Evolutionary conservation across 2,113 vertebrate genomes (phyloP), one percentile per base, ranked within the genome.

Genomic region (Zootoca vivipara): DNA sequence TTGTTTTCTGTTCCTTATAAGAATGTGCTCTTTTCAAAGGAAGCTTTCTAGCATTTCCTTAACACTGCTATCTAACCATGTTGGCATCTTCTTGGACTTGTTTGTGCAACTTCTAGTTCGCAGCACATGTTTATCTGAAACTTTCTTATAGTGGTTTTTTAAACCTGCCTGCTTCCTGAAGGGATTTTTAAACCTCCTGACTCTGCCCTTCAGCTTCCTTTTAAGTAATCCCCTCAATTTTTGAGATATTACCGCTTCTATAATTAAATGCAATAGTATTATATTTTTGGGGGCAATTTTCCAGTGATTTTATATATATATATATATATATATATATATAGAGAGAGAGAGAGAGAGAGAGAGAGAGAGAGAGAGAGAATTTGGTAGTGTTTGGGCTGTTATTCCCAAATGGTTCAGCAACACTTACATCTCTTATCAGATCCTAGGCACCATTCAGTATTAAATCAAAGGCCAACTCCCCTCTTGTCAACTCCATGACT

Each of bases 361-460:
- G 38, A 38, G 38, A 3, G 38, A 56, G 52, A 56, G 7, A 6
- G 52, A 56, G 7, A 65, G 15, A 33, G 52, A 52, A 58, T 35
- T 85, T 74, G 65, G 40, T 46, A n/a, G 70, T 62, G 70, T 58
- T 62, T 62, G 22, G 52, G 52, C 33, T 72, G 65, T 7, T 74
- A 38, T 35, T 74, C 22, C n/a, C 46, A n/a, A 74, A 18, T 46
- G 52, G 70, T 74, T 38, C 46, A 56, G 30, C n/a, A 22, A 30
- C 46, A 35, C 83, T 58, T 58, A 74, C 20, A 26, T 24, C 22
- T 85, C 52, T 62, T 74, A 74, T 85, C 83, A 85, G 83, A 35
- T 85, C 46, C 13, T 85, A 46, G 52, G n/a, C n/a, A 74, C 69
- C 3, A 24, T 35, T n/a, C 42, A 72, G 42, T 73, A 33, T 72